A percentile compares a stretch with the other conserved stretches of the same genome.
These are phyloP conservation scores for Cotesia vestalis DNA, from an alignment of 1,140 invertebrate genomes.

Conservation along the genomic window DNA sequence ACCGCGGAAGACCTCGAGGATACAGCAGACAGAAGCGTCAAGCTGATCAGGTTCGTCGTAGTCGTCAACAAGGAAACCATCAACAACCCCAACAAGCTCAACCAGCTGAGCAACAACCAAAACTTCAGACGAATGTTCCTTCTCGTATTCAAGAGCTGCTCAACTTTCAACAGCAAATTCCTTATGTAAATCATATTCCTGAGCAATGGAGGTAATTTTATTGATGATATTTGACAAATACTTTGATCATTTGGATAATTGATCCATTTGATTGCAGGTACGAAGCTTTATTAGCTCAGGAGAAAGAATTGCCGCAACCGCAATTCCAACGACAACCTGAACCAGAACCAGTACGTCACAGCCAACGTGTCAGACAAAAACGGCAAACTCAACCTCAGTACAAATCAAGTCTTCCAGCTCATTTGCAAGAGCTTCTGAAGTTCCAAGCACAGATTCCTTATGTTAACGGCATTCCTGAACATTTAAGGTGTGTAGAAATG, in stretches of 20 bases:
- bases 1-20: conserved; percentile 35
- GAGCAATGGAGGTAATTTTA: conserved; percentile 57
- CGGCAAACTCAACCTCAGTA: conserved; percentile 50
- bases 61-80: too few relatives aligned
- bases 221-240: too few relatives aligned
- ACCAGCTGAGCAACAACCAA: too few relatives aligned
- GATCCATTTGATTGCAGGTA: not conserved
- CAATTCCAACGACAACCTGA: conserved; percentile 15
- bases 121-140: conserved; percentile 48
- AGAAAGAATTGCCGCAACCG: not conserved
- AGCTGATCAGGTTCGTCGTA: conserved; percentile 12
- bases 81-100: conserved; percentile 26
- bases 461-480: conserved; percentile 61
- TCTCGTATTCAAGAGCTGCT: conserved; percentile 59
- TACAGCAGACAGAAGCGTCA: conserved; percentile 35
- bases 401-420: conserved; percentile 53
- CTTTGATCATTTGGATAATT: not conserved
- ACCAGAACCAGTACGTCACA: conserved; percentile 34
- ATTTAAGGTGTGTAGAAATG: conserved; percentile 50
- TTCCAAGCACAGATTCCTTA: conserved; percentile 63
- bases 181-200: conserved; percentile 61
- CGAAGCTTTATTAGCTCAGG: conserved; percentile 5
- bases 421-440: conserved; percentile 53
- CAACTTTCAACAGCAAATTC: conserved; percentile 60
- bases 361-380: conserved; percentile 22